A percentile compares a stretch with the other conserved stretches of the same genome.
These are phyloP conservation scores for Anguilla megastoma DNA, from an alignment of 2,797 vertebrate species.

Conservation along the genomic window DNA sequence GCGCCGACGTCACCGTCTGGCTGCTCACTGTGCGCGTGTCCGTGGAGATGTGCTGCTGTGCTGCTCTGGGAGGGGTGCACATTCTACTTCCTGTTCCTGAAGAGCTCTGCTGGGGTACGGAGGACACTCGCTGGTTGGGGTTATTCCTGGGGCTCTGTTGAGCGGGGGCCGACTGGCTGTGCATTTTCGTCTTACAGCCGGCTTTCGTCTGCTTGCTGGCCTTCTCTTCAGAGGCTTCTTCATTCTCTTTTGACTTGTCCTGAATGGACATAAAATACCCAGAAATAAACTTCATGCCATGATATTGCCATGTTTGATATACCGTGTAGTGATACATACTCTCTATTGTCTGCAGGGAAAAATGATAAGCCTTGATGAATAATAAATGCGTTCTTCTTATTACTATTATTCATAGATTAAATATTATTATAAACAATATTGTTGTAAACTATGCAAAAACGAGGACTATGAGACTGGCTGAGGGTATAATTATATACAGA, in stretches of 20 bases:
- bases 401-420: neutral
- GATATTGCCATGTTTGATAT: neutral
- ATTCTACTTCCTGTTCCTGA: slow-evolving; percentile 27
- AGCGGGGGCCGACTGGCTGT: slow-evolving; percentile 20
- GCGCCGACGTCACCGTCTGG: slow-evolving; percentile 70
- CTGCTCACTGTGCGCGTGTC: slow-evolving; percentile 56
- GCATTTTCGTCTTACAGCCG: slow-evolving; percentile 37
- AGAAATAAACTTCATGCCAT: neutral
- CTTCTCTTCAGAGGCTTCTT: slow-evolving; percentile 34
- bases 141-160: slow-evolving; percentile 33
- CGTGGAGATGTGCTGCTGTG: neutral
- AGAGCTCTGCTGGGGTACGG: slow-evolving; percentile 38
- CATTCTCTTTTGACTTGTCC: slow-evolving; percentile 45
- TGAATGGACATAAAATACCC: slow-evolving; percentile 37
- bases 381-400: neutral
- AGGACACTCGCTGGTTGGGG: slow-evolving; percentile 33
- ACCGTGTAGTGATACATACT: neutral
- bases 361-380: neutral
- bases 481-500: slow-evolving; percentile 41
- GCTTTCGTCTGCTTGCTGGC: slow-evolving; percentile 30
- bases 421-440: neutral
- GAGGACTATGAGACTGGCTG: neutral
- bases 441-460: neutral
- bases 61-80: slow-evolving; percentile 5
- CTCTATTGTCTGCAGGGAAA: neutral